phyloP scores from a whole-genome alignment of 2,113 vertebrate species.

The Cromileptes altivelis region DNA sequence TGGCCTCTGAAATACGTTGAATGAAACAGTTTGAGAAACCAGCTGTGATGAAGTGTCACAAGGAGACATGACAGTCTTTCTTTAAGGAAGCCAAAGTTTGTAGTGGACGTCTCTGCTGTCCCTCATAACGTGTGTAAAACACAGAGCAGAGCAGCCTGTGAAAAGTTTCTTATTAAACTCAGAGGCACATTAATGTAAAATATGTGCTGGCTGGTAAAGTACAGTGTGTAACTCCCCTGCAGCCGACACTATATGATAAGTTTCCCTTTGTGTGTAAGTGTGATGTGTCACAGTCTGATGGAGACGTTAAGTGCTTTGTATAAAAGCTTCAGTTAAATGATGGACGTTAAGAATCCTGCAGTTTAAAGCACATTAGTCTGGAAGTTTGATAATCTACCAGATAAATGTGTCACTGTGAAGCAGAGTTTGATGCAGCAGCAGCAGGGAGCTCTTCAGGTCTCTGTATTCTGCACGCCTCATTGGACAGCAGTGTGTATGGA shows the following conservation, averaged over 20 bases:
- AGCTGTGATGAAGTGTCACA: no score
- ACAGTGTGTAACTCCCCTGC: no score
- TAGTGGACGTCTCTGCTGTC: no score
- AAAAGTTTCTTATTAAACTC: no score
- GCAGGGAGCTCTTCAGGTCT: not conserved
- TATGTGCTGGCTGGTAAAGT: not conserved
- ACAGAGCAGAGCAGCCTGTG: no score
- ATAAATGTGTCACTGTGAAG: not conserved
- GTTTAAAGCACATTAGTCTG: not conserved
- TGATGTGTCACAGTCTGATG: not conserved
- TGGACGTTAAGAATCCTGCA: not conserved
- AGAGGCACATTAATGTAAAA: no score
- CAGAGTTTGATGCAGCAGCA: slow-evolving; percentile 2
- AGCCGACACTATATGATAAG: no score
- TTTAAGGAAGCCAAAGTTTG: no score
- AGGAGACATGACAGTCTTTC: no score
- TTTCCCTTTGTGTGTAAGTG: not conserved
- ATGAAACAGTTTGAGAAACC: no score
- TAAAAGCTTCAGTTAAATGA: slow-evolving; percentile 19
- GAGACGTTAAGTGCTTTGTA: slow-evolving; percentile 18
- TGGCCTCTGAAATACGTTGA: no score
- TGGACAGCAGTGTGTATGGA: not conserved
- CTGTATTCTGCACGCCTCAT: not conserved
- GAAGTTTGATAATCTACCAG: not conserved
- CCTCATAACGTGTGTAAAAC: no score